Percentiles rank a stretch among this genome's conserved stretches.
Evolutionary conservation across 2,888 invertebrate species (phyloP).

Genomic region (Blastobasis lacticolella): DNA sequence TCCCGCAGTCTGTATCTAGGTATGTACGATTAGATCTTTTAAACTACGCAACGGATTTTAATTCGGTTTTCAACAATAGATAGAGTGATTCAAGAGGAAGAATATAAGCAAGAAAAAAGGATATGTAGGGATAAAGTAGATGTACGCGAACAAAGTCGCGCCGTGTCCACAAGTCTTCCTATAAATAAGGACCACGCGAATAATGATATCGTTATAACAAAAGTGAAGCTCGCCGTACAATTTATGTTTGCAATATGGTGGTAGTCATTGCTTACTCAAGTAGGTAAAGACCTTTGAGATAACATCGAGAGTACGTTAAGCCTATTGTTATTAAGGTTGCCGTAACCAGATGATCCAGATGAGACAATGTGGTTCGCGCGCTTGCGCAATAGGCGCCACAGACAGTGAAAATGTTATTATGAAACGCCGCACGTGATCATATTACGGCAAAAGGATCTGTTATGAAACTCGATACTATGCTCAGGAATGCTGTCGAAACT

Average conservation of each 20-base stretch:
- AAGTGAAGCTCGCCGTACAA: too few species aligned
- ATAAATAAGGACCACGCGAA: not conserved
- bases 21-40: too few species aligned
- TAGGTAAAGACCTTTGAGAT: constrained; percentile 3
- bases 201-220: constrained; percentile 1
- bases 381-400: constrained; percentile 9
- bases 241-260: constrained; percentile 2
- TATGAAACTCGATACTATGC: constrained; percentile 11
- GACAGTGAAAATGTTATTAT: too few species aligned
- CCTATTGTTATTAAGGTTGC: constrained; percentile 11
- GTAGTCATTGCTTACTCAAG: not conserved
- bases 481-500: too few species aligned
- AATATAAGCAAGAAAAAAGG: too few species aligned
- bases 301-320: constrained; percentile 2
- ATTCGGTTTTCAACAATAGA: too few species aligned
- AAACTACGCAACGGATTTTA: too few species aligned
- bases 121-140: too few species aligned
- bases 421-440: not conserved
- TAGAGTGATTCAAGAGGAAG: too few species aligned
- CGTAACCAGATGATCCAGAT: constrained; percentile 7
- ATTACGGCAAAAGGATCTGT: constrained; percentile 7
- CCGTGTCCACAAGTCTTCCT: too few species aligned
- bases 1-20: too few species aligned
- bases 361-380: constrained; percentile 7
- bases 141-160: too few species aligned